Base-by-base conservation (phyloP, 2,113 vertebrate genomes). In the Siniperca chuatsi region DNA sequence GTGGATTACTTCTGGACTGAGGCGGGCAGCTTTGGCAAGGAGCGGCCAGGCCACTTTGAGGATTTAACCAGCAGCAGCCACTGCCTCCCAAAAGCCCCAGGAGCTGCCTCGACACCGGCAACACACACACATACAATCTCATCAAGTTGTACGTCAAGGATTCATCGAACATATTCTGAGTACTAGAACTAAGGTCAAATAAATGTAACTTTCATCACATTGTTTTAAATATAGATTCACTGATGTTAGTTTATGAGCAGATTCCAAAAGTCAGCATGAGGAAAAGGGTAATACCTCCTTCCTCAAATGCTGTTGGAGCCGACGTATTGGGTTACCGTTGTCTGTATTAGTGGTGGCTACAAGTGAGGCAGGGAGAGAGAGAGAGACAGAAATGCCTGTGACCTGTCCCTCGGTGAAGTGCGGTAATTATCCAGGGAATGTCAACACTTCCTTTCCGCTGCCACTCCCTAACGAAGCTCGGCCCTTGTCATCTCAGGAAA, bases 1-100 rank as follows among this genome's bases (percentile, higher is more conserved):
- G 90, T 95, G 95, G 95, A 95, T 96, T 95, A 96, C 94, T 94
- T 95, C 91, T 95, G 95, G 94, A 94, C 92, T 87, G 93, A 94
- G 90, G 95, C 93, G 89, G 93, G 89, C 90, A 87, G 93, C 93
- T 92, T 93, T 95, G 95, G 93, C 93, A 90, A 61, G 66, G 64
- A 84, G 87, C 58, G 68, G 86, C 84, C 85, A 65, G 88, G 87
- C 91, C 92, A 95, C 94, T 94, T 92, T 93, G 83, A 95, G 95
- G 94, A 94, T 95, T 95, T 94, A 91, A 91, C 87, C 90, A 85
- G 89, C 84, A 89, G 89, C 84, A 92, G 79, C 86, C 90, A 67
- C 79, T 68, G 90, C 74, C 83, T 89, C 89, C 87, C 79, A 82
- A 79, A 85, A 91, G 87, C 89, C 92, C 86, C 75, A 44, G 87